Evolutionary conservation across 2,888 invertebrate species (phyloP), one percentile per base, ranked within the genome.

Genomic region (Caenorhabditis uteleia): DNA sequence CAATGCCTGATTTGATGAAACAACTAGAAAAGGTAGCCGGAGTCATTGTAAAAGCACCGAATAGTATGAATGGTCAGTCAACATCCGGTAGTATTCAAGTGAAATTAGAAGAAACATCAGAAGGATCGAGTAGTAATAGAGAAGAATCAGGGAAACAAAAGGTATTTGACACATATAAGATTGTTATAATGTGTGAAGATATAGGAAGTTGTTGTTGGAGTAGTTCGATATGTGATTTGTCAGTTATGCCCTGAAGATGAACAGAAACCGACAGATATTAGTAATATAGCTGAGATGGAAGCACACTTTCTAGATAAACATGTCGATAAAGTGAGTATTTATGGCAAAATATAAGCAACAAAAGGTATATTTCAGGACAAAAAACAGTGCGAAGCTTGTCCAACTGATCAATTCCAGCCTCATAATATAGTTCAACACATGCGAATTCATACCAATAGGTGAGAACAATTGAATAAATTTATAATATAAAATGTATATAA

Each of bases 181-280:
- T n/a, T n/a, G n/a, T n/a, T n/a, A n/a, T n/a, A n/a, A n/a, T n/a
- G n/a, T n/a, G n/a, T n/a, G n/a, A n/a, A n/a, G n/a, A n/a, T n/a
- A n/a, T 27, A 43, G 39, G 68, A 73, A 7, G 53, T 74, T 12
- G 59, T 75, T 10, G 67, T 72, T 5, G 76, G 76, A 7, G 68
- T 76, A 3, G 76, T 73, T 16, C 70, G 71, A 39, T 70, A 73
- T 38, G 67, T 76, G 8, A 59, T 75, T 16, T 76, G 76, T 46
- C 70, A 70, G n/a, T 36, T 76, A 12, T 76, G 76, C 61, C 74
- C 74, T 6, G 76, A 76, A 59, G 58, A 76, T 18, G 70, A 73
- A 10, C 61, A 68, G 7, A 65, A 65, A 25, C 40, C 53, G n/a
- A 57, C 49, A 45, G 64, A 57, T 44, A 23, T 70, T 2, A 49